phyloP scores from a whole-genome alignment of 2,113 vertebrate genomes.

The Lynx canadensis region DNA sequence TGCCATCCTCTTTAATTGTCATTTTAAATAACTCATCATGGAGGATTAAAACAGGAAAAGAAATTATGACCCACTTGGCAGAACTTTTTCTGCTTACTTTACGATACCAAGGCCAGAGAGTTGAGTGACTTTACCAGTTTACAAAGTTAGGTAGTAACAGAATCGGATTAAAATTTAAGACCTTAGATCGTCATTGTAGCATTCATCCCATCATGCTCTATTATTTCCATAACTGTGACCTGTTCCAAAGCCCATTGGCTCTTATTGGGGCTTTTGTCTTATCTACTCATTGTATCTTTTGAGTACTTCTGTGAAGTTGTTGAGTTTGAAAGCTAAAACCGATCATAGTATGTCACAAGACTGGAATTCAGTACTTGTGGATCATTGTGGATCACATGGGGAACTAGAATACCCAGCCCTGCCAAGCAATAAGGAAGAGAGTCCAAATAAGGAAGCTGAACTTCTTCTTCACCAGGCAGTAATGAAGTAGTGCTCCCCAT shows the following conservation, averaged over 20 bases:
- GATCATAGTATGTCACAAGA: neutral
- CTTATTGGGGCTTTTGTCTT: neutral
- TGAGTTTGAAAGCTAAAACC: neutral
- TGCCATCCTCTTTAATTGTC: neutral
- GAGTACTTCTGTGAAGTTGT: neutral
- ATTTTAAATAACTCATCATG: constrained; percentile 10
- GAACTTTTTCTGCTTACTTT: neutral
- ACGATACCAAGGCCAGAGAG: neutral
- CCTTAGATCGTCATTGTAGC: neutral
- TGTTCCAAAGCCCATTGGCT: neutral
- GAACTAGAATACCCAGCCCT: neutral
- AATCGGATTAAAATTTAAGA: neutral
- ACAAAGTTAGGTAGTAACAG: neutral
- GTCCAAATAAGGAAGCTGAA: neutral
- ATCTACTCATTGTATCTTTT: neutral
- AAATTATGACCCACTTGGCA: neutral
- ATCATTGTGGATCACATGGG: neutral
- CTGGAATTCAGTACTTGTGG: neutral
- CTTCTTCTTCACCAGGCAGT: neutral
- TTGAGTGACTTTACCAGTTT: neutral
- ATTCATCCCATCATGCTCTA: neutral
- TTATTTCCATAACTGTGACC: neutral
- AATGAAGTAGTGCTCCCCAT: neutral
- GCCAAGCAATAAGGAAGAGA: neutral
- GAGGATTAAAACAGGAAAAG: neutral